A percentile compares a stretch with the other conserved stretches of the same genome.
phyloP scores from a whole-genome alignment of 2,113 vertebrate genomes.

The Camarhynchus parvulus region DNA sequence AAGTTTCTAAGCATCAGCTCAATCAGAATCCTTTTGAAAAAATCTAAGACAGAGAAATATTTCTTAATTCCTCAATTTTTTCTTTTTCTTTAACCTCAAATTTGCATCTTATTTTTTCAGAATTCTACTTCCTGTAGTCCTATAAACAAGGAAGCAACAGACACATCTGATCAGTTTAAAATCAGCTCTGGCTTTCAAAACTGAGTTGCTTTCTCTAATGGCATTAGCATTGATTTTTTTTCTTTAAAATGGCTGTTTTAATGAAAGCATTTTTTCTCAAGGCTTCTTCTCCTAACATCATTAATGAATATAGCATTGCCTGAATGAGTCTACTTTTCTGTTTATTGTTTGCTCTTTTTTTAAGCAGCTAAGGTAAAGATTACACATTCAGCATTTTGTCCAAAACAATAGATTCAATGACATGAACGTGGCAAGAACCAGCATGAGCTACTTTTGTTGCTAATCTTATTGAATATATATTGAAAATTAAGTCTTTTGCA shows the following conservation, averaged over 20 bases:
- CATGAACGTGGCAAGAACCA: not conserved
- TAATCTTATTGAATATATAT: not conserved
- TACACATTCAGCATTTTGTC: not conserved
- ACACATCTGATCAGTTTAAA: not conserved
- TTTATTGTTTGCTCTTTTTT: not conserved
- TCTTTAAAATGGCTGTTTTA: not conserved
- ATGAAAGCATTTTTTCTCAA: not conserved
- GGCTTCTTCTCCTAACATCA: not conserved
- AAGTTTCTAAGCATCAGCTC: not conserved
- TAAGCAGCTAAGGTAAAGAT: not conserved
- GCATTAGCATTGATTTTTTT: not conserved
- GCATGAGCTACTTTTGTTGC: accelerated
- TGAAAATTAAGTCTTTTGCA: not conserved
- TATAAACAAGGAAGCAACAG: not conserved
- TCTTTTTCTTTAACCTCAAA: not conserved
- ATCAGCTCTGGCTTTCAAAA: not conserved
- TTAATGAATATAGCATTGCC: not conserved
- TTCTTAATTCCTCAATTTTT: not conserved
- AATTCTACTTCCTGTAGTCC: not conserved
- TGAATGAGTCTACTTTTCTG: not conserved
- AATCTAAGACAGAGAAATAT: not conserved
- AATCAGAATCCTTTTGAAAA: not conserved
- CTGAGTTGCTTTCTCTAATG: not conserved
- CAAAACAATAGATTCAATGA: not conserved
- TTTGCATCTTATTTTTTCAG: not conserved